A percentile compares a stretch with the other conserved stretches of the same genome.
Evolutionary conservation across 2,113 vertebrate genomes (phyloP).

Genomic region (Scalopus aquaticus): DNA sequence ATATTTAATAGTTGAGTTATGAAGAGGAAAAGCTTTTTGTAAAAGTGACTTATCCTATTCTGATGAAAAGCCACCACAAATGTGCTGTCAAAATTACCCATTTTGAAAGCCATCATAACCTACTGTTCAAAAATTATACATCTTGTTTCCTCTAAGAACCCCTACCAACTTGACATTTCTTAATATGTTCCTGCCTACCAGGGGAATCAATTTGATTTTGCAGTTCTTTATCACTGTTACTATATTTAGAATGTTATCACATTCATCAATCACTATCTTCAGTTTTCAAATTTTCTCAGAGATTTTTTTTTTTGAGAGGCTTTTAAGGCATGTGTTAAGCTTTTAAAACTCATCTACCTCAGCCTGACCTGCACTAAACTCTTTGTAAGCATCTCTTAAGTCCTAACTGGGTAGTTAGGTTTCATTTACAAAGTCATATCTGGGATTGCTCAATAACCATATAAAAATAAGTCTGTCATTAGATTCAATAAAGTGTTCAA

Average conservation of each 20-base stretch:
- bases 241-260: conserved; percentile 66
- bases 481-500: conserved; percentile 12
- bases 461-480: conserved; percentile 34
- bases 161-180: conserved; percentile 38
- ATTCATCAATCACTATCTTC: conserved; percentile 63
- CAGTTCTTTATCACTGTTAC: conserved; percentile 50
- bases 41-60: conserved; percentile 38
- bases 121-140: conserved; percentile 58
- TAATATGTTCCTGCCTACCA: conserved; percentile 61
- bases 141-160: conserved; percentile 44
- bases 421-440: conserved; percentile 37
- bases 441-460: background rate
- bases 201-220: conserved; percentile 64
- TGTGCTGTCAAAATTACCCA: background rate
- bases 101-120: background rate
- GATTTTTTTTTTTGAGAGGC: conserved; percentile 57
- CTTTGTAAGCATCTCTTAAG: background rate
- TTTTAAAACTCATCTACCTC: conserved; percentile 68
- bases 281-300: conserved; percentile 59
- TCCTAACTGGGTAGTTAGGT: conserved; percentile 36
- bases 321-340: conserved; percentile 57
- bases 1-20: background rate
- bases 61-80: background rate
- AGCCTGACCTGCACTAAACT: conserved; percentile 13
- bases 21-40: background rate